phyloP scores from a whole-genome alignment of 2,888 invertebrate species.

The Cynaeus angustus region DNA sequence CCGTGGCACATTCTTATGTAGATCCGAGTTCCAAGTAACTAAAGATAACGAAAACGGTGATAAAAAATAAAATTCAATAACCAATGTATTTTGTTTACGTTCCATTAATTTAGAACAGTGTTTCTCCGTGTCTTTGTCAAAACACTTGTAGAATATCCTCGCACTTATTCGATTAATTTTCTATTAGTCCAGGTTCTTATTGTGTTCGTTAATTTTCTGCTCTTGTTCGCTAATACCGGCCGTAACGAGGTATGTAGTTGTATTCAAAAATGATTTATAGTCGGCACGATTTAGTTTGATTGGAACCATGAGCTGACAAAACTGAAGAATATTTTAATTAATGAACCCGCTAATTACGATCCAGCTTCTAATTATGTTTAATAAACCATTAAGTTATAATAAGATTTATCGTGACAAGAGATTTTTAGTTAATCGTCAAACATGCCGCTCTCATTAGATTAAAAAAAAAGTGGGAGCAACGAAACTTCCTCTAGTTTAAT shows the following conservation, averaged over 20 bases:
- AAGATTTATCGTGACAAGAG: conserved; percentile 61
- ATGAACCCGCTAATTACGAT: conserved; percentile 55
- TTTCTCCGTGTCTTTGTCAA: too few species aligned
- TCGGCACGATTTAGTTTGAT: conserved; percentile 39
- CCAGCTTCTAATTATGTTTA: conserved; percentile 59
- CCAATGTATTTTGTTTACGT: too few species aligned
- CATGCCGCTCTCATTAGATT: conserved; percentile 58
- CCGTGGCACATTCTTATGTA: too few species aligned
- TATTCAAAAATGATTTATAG: conserved; percentile 32
- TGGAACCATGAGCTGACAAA: conserved; percentile 48
- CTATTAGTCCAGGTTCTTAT: not conserved
- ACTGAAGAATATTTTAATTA: conserved; percentile 52
- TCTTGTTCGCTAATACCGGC: conserved; percentile 1
- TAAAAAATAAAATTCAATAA: too few species aligned
- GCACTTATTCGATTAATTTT: too few species aligned
- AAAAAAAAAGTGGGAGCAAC: conserved; percentile 51
- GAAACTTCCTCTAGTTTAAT: conserved; percentile 27
- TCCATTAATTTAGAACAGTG: too few species aligned
- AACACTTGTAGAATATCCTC: too few species aligned
- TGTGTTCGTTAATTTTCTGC: conserved; percentile 6
- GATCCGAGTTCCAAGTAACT: too few species aligned
- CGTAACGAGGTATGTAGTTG: conserved; percentile 3
- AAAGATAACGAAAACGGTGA: too few species aligned
- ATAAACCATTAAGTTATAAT: conserved; percentile 63
- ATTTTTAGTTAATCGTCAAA: conserved; percentile 56